These are phyloP conservation scores for Microctonus brassicae DNA, from an alignment of 2,888 invertebrate species.

Conservation along the genomic window DNA sequence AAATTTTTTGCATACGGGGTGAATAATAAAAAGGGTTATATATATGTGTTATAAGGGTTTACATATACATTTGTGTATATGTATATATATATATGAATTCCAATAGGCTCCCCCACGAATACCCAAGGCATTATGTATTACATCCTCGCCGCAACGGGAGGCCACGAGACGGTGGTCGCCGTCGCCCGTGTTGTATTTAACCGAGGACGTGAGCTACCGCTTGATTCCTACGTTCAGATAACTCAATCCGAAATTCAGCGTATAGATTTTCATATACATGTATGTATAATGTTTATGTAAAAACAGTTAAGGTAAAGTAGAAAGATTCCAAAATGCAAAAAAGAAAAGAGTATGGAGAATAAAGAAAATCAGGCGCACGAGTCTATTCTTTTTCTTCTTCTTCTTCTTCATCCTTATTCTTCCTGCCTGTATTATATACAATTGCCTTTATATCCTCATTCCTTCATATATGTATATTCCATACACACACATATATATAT, in stretches of 20 bases:
- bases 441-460: constrained; percentile 14
- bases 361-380: constrained; percentile 6
- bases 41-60: no score
- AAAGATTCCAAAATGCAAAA: not conserved
- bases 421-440: constrained; percentile 8
- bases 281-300: not conserved
- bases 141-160: constrained; percentile 40
- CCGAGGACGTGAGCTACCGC: constrained; percentile 48
- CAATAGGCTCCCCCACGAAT: constrained; percentile 42
- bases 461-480: not conserved
- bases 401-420: no score
- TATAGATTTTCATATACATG: constrained; percentile 3
- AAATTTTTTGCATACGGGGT: not conserved
- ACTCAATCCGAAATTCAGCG: constrained; percentile 46
- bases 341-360: not conserved
- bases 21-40: no score
- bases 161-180: constrained; percentile 32
- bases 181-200: constrained; percentile 45
- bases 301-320: not conserved
- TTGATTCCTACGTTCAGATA: constrained; percentile 47
- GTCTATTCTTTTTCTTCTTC: not conserved
- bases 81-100: constrained; percentile 32
- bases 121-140: constrained; percentile 44
- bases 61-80: not conserved
- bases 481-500: no score